Conservation (phyloP, 2,888 invertebrate genomes). For the Belgica antarctica region DNA sequence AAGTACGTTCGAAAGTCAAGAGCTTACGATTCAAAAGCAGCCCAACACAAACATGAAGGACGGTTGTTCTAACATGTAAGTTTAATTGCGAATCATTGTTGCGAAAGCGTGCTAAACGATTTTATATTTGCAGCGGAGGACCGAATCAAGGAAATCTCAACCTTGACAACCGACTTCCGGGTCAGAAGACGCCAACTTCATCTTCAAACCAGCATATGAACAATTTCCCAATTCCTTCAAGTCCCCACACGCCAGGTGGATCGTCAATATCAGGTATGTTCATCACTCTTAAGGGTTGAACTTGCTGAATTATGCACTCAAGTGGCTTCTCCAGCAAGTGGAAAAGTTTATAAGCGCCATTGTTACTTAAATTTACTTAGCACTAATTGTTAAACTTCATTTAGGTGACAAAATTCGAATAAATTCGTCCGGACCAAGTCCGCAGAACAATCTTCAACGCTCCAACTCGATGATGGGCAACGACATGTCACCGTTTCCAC, state of each 20-base stretch:
- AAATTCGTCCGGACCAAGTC: conserved; percentile 55
- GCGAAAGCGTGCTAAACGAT: not conserved
- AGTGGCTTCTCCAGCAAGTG: no score
- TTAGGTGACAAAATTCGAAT: conserved; percentile 54
- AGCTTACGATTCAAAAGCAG: conserved; percentile 93
- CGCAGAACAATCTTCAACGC: conserved; percentile 47
- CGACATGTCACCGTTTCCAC: conserved; percentile 49
- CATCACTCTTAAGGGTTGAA: no score
- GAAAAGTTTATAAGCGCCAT: no score
- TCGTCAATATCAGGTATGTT: conserved; percentile 43
- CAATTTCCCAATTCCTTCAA: conserved; percentile 55
- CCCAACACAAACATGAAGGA: conserved; percentile 81
- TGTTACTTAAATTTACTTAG: conserved; percentile 6
- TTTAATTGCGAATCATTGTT: conserved; percentile 47
- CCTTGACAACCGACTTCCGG: conserved; percentile 53
- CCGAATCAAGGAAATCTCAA: conserved; percentile 32
- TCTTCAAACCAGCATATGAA: conserved; percentile 40
- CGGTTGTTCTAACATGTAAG: conserved; percentile 63
- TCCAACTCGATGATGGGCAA: conserved; percentile 43
- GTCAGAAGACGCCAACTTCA: conserved; percentile 46
- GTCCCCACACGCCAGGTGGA: conserved; percentile 55
- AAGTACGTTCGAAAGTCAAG: conserved; percentile 94
- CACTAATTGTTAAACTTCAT: conserved; percentile 37
- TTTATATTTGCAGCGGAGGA: conserved; percentile 49
- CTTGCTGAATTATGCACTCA: no score